A percentile compares a stretch with the other conserved stretches of the same genome.
phyloP scores from a whole-genome alignment of 2,113 vertebrate species.

The Tonatia bakeri region DNA sequence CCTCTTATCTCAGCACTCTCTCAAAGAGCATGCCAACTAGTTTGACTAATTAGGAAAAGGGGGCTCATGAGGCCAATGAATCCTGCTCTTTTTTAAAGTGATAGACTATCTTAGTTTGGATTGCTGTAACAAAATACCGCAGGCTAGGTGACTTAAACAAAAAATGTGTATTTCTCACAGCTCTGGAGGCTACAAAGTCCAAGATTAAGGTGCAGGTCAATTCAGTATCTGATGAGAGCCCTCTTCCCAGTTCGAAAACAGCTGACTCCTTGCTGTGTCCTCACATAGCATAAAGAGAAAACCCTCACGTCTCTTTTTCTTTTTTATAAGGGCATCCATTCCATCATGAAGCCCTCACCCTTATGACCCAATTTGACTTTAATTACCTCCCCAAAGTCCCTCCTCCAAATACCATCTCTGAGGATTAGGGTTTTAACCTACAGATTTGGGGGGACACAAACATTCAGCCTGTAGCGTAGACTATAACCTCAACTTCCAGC shows the following conservation, averaged over 20 bases:
- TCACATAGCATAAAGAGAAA: not conserved
- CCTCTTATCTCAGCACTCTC: not conserved
- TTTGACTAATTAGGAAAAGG: not conserved
- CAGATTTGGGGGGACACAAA: not conserved
- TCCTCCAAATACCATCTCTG: not conserved
- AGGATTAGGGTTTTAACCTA: not conserved
- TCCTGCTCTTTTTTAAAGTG: not conserved
- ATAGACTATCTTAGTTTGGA: not conserved
- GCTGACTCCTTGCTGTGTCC: not conserved
- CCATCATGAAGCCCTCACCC: not conserved
- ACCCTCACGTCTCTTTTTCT: not conserved
- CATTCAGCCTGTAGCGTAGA: not conserved
- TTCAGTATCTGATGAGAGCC: not conserved
- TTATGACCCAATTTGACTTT: not conserved
- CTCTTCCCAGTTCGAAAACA: not conserved
- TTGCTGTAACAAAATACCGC: not conserved
- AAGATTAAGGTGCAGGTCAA: not conserved
- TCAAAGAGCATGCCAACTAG: not conserved
- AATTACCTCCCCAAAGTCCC: not conserved
- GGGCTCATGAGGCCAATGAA: not conserved
- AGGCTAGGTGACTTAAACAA: not conserved
- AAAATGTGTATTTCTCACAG: not conserved
- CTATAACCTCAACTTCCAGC: not conserved
- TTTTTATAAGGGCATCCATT: not conserved
- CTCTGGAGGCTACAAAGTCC: not conserved